phyloP scores from a whole-genome alignment of 1,140 invertebrate genomes.

The Neoseiulus cucumeris region DNA sequence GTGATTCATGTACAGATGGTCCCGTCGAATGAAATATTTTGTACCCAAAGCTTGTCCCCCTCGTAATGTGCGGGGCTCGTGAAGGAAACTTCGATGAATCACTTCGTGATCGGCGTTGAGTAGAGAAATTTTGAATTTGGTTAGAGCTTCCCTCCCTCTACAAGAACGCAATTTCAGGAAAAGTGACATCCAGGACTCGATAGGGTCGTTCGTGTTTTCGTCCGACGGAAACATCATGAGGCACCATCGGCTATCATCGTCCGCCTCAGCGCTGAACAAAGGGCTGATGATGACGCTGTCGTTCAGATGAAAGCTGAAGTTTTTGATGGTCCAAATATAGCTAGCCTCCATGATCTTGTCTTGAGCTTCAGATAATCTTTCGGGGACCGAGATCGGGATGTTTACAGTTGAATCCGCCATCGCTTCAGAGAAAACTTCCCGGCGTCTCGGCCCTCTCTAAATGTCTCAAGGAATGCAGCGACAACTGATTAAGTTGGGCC shows the following conservation, averaged over 20 bases:
- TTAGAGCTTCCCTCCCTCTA: conserved; percentile 97
- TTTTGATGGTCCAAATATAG: conserved; percentile 99
- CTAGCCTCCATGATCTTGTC: conserved; percentile 99
- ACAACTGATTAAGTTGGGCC: no score
- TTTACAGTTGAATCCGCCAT: no score
- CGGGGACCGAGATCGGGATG: neutral
- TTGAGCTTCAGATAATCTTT: conserved; percentile 34
- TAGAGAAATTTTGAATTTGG: conserved; percentile 99
- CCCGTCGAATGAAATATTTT: conserved; percentile 95
- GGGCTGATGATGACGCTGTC: conserved; percentile 98
- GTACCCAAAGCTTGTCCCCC: conserved; percentile 99
- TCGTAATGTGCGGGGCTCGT: conserved; percentile 89
- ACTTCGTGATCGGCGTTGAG: conserved; percentile 98
- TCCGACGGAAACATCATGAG: conserved; percentile 96
- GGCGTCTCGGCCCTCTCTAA: no score
- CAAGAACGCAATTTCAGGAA: conserved; percentile 95
- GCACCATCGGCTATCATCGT: conserved; percentile 99
- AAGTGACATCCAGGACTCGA: conserved; percentile 95
- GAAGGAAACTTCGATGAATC: conserved; percentile 94
- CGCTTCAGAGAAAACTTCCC: no score
- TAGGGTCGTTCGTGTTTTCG: conserved; percentile 96
- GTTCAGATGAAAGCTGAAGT: conserved; percentile 97
- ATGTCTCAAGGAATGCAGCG: no score
- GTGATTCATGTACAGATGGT: conserved; percentile 90
- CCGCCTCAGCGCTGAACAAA: conserved; percentile 93